Percentiles rank a stretch among this genome's conserved stretches.
Evolutionary conservation across 2,113 vertebrate genomes (phyloP).

Genomic region (Stigmatopora argus): DNA sequence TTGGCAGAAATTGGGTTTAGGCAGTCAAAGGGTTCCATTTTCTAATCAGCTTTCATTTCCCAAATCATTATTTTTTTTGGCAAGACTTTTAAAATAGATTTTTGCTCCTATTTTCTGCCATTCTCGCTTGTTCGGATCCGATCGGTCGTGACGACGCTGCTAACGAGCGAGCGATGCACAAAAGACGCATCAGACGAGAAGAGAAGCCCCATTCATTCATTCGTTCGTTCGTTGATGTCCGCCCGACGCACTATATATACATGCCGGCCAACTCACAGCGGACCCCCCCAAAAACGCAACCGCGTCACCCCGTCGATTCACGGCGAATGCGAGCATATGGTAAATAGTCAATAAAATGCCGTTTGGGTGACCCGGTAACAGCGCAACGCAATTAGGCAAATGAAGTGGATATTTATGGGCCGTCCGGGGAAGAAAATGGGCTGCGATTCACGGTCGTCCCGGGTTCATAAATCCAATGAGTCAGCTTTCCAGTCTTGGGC

Average conservation of each 20-base stretch:
- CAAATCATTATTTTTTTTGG: constrained; percentile 6
- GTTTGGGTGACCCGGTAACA: constrained; percentile 16
- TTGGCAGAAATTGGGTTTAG: too few species aligned
- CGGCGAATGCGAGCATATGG: neutral
- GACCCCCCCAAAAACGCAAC: neutral
- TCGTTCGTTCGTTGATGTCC: neutral
- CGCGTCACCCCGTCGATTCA: too few species aligned
- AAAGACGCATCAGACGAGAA: constrained; percentile 41
- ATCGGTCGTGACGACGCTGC: constrained; percentile 36
- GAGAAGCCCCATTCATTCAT: constrained; percentile 30
- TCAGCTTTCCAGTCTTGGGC: constrained; percentile 39
- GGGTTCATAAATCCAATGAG: constrained; percentile 37
- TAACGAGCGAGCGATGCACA: constrained; percentile 41
- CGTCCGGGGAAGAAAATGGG: constrained; percentile 13
- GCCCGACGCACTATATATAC: constrained; percentile 13
- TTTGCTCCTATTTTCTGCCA: neutral
- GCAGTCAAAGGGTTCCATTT: too few species aligned
- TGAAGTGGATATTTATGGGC: constrained; percentile 9
- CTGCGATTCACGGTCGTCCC: constrained; percentile 20
- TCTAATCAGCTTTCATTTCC: too few species aligned
- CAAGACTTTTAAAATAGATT: neutral
- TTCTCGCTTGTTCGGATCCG: neutral
- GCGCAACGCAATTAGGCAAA: constrained; percentile 15
- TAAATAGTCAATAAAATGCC: constrained; percentile 11
- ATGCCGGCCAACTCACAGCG: constrained; percentile 27